Conservation (phyloP, 2,888 invertebrate species). For the Drosophila anceps region DNA sequence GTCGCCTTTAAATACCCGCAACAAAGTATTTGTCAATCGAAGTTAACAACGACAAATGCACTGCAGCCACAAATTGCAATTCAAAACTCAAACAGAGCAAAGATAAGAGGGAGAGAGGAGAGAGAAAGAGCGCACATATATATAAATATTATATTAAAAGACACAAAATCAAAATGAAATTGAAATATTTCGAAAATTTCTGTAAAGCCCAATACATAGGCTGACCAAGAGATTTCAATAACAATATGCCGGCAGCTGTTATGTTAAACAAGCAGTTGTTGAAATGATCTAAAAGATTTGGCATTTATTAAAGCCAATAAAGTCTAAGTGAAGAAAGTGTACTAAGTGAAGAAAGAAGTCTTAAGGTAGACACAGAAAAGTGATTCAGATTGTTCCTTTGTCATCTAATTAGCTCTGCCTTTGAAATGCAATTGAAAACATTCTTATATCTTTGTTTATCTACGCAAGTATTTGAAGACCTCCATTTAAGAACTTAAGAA, state of each 20-base stretch:
- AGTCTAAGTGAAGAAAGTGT: no score
- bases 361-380: no score
- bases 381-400: background rate
- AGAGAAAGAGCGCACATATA: background rate
- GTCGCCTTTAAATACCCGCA: slow-evolving; percentile 18
- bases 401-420: background rate
- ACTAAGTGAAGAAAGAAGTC: background rate
- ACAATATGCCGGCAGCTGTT: background rate
- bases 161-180: background rate
- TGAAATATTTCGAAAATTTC: background rate
- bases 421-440: background rate
- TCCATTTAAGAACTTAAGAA: no score
- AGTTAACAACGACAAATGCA: slow-evolving; percentile 1
- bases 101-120: background rate
- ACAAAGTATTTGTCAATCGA: slow-evolving; percentile 34
- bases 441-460: background rate
- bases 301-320: background rate
- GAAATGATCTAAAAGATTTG: background rate
- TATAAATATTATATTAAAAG: background rate
- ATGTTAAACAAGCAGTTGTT: background rate
- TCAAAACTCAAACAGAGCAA: background rate
- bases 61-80: slow-evolving; percentile 16
- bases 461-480: background rate
- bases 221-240: background rate
- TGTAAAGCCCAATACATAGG: background rate